Evolutionary conservation across 1,140 invertebrate species (phyloP), one percentile per base, ranked within the genome.

Genomic region (Antheraea pernyi): DNA sequence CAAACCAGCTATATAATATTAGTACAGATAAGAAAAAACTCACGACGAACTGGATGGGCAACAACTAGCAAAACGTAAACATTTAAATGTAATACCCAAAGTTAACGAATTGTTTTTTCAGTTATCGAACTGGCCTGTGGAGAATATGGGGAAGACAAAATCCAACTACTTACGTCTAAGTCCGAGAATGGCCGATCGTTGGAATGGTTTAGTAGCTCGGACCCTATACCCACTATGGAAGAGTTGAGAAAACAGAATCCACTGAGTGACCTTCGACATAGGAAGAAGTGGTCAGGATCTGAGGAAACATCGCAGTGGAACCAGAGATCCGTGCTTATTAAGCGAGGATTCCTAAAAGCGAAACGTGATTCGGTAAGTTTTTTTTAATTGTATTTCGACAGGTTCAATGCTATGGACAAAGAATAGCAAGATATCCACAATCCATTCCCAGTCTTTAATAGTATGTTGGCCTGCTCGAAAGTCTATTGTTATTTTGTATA

Each of bases 91-190:
- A 30, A 30, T 2, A 30, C 22, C 22, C 1, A 30, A 53, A 16
- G 1, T 13, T 53, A 53, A 13, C 39, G 22, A 18, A 64, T 65
- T 71, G 37, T 58, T 61, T 46, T 83, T 86, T 19, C 80, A 97
- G 96, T 97, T 13, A 98, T 98, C 81, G 97, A 98, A 92, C 92
- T 98, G 74, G 97, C 98, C 0, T 97, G 96, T 72, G 97, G 96
- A 0, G 98, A 99, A 86, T 97, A 98, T 78, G 98, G 98, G 0
- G 94, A 96, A 19, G 96, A 95, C 79, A 97, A 95, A 91, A 95
- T 98, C 4, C 87, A 95, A 22, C 87, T 94, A 22, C 93, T 99
- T 68, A 95, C 96, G 7, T 89, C 93, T 3, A 96, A 95, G 68
- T 95, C 96, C 0, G 93, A 96, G 72, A 97, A 97, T 81, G 97